Percentiles rank a stretch among this genome's conserved stretches.
phyloP scores from a whole-genome alignment of 2,888 invertebrate species.

The Dione juno region DNA sequence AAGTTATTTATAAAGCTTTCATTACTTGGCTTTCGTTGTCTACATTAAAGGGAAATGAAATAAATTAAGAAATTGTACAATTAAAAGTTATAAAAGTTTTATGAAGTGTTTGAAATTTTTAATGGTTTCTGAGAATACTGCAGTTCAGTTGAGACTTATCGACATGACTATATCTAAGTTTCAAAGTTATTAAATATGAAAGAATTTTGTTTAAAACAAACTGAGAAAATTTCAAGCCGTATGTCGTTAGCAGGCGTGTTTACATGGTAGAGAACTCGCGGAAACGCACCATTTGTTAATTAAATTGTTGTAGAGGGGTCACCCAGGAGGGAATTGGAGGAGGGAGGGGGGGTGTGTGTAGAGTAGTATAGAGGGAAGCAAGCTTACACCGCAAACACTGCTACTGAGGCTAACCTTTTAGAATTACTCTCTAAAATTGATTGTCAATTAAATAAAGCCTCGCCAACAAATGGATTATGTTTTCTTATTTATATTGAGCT shows the following conservation, averaged over 20 bases:
- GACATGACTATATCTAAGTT: too few relatives aligned
- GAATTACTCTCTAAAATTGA: constrained; percentile 17
- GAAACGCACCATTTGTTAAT: constrained; percentile 34
- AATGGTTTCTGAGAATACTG: too few relatives aligned
- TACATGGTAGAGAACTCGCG: constrained; percentile 25
- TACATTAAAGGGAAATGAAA: too few relatives aligned
- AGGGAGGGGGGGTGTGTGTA: too few relatives aligned
- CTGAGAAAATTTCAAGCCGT: background rate
- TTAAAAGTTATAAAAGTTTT: too few relatives aligned
- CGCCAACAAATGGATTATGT: background rate
- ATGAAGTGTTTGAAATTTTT: too few relatives aligned
- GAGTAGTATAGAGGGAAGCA: background rate
- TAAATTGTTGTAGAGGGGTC: constrained; percentile 26
- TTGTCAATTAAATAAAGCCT: constrained; percentile 18
- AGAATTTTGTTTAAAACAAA: too few relatives aligned
- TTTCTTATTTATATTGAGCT: background rate
- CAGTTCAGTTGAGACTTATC: too few relatives aligned
- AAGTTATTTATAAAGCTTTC: too few relatives aligned
- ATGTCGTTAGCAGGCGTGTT: constrained; percentile 20
- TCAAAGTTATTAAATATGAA: too few relatives aligned
- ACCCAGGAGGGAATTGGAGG: background rate
- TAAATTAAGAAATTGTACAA: too few relatives aligned
- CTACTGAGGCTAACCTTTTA: background rate
- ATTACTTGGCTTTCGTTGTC: too few relatives aligned
- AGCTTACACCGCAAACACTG: constrained; percentile 17